Conservation (phyloP, 37 sponge, comb jelly and placozoan genomes). For the Dysidea cf. avara region DNA sequence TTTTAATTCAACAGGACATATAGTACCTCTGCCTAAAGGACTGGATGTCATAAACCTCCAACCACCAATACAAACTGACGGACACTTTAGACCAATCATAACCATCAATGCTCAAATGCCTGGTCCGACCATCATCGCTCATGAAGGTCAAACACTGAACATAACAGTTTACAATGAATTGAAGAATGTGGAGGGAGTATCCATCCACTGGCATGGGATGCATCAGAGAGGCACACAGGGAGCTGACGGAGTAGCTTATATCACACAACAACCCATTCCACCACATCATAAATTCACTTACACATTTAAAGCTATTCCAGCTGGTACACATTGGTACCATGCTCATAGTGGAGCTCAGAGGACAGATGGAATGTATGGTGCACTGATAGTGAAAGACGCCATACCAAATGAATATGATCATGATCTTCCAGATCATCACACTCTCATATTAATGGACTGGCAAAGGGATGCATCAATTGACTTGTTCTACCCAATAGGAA, state of each 20-base stretch:
- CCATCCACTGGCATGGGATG: too few species aligned
- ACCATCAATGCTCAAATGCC: slow-evolving; percentile 54
- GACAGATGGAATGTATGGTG: slow-evolving; percentile 77
- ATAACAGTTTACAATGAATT: slow-evolving; percentile 60
- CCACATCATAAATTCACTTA: slow-evolving; percentile 56
- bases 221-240: slow-evolving; percentile 62
- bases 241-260: slow-evolving; percentile 74
- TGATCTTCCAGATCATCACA: too few species aligned
- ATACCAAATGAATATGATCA: not conserved
- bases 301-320: slow-evolving; percentile 48
- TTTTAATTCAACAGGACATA: too few species aligned
- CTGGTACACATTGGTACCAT: too few species aligned
- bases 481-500: slow-evolving; percentile 60
- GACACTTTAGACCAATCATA: slow-evolving; percentile 45
- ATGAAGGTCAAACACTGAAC: slow-evolving; percentile 31
- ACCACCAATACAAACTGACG: too few species aligned
- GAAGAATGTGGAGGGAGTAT: slow-evolving; percentile 64
- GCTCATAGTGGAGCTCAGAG: slow-evolving; percentile 75
- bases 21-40: too few species aligned
- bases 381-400: slow-evolving; percentile 60
- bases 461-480: slow-evolving; percentile 26
- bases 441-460: too few species aligned
- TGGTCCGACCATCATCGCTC: slow-evolving; percentile 60
- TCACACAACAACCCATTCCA: slow-evolving; percentile 70
- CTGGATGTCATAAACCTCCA: too few species aligned